Conservation (phyloP, 30 jellyfish, hydroid and myxozoan genomes). For the Chrysaora quinquecirrha region DNA sequence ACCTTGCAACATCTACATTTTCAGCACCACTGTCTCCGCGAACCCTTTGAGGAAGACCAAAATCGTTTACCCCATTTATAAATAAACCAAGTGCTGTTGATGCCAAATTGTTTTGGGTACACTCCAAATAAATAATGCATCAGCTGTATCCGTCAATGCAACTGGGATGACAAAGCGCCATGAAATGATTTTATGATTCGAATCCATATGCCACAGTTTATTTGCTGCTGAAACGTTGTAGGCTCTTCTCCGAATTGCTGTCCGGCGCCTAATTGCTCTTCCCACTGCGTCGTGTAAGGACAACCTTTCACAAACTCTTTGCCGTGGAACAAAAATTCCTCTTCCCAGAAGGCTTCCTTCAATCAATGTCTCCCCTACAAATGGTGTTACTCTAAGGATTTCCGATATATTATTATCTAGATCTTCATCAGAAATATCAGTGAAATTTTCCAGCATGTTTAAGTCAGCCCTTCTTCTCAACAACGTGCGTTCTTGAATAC, state of each 20-base stretch:
- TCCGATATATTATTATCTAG: background rate
- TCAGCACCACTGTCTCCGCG: constrained; percentile 59
- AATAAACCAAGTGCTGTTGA: constrained; percentile 33
- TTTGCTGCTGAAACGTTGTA: background rate
- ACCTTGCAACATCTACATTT: constrained; percentile 39
- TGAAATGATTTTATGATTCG: constrained; percentile 8
- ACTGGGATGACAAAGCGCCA: constrained; percentile 58
- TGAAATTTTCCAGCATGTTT: constrained; percentile 1
- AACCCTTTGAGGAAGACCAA: constrained; percentile 57
- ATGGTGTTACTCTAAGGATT: constrained; percentile 4
- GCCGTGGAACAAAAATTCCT: background rate
- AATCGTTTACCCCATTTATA: constrained; percentile 19
- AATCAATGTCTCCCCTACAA: constrained; percentile 12
- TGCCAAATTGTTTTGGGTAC: constrained; percentile 32
- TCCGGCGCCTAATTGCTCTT: background rate
- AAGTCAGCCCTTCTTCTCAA: constrained; percentile 2
- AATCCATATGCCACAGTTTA: background rate
- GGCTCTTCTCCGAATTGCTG: background rate
- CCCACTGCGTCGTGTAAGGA: background rate
- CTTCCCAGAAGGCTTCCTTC: background rate
- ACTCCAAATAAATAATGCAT: background rate
- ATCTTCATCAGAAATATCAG: background rate
- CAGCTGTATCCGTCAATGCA: constrained; percentile 55
- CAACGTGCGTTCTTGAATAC: constrained; percentile 5
- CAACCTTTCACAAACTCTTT: constrained; percentile 13